phyloP scores from a whole-genome alignment of 2,797 vertebrate species.

The Merluccius polli region DNA sequence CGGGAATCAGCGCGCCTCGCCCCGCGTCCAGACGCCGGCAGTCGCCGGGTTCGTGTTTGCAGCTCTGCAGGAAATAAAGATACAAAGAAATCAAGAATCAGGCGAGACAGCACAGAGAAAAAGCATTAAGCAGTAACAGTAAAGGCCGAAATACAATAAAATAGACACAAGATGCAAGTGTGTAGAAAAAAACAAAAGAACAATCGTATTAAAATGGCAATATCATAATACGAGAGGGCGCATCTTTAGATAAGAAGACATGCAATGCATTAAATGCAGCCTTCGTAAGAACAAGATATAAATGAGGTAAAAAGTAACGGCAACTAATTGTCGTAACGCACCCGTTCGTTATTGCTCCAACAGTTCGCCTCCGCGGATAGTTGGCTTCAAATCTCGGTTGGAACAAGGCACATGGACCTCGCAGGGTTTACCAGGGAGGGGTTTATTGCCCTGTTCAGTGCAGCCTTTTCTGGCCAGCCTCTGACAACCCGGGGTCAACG shows the following conservation, averaged over 20 bases:
- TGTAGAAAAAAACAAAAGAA: not conserved
- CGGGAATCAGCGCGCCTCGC: constrained; percentile 3
- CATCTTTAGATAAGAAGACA: not conserved
- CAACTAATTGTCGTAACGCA: constrained; percentile 25
- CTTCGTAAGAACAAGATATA: not conserved
- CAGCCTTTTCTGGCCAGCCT: constrained; percentile 60
- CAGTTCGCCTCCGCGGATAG: constrained; percentile 33
- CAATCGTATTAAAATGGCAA: not conserved
- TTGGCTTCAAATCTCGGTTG: constrained; percentile 51
- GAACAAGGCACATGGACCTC: constrained; percentile 49
- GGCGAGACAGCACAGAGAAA: constrained; percentile 3
- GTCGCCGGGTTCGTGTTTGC: not conserved
- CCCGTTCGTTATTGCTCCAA: constrained; percentile 33
- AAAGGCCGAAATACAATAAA: constrained; percentile 1
- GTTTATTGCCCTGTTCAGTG: constrained; percentile 28
- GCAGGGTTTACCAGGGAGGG: constrained; percentile 56
- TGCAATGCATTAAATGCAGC: not conserved
- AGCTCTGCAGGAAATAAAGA: constrained; percentile 35
- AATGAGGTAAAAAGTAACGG: constrained; percentile 11
- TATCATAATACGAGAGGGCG: not conserved
- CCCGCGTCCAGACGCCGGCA: not conserved
- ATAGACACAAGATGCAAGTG: constrained; percentile 1
- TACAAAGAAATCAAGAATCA: not conserved
- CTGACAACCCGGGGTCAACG: constrained; percentile 65
- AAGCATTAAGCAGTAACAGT: constrained; percentile 1